Conservation (phyloP, 2,888 invertebrate species). For the Rhaphigaster nebulosa region DNA sequence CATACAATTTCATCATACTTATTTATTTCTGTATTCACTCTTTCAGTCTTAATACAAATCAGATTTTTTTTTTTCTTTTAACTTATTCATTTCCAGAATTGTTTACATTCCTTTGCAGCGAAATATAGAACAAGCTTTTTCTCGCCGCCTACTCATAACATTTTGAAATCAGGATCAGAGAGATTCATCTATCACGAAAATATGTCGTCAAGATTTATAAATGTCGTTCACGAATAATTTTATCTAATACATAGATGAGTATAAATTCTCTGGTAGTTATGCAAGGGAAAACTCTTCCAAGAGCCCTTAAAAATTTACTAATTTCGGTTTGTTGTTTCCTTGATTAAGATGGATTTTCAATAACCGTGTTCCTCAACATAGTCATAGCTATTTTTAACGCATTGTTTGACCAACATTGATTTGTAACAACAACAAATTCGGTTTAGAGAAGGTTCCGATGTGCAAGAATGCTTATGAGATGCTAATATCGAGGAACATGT, state of each 20-base stretch:
- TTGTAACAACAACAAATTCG: neutral
- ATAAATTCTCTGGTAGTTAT: no score
- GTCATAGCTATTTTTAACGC: neutral
- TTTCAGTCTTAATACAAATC: no score
- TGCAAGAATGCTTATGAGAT: neutral
- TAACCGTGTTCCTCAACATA: neutral
- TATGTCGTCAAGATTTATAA: neutral
- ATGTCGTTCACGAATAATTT: neutral
- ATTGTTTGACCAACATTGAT: neutral
- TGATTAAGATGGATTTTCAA: neutral
- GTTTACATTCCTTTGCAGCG: neutral
- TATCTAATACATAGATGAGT: neutral
- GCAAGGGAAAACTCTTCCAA: neutral
- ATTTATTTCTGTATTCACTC: no score
- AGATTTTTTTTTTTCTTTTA: no score
- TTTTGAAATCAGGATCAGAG: neutral
- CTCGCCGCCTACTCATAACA: neutral
- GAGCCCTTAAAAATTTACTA: neutral
- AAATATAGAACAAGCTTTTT: neutral
- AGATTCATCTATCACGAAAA: neutral
- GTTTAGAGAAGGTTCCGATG: neutral
- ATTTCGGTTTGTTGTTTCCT: neutral
- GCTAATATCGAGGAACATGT: neutral
- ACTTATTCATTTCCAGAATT: no score
- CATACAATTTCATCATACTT: no score